phyloP scores from a whole-genome alignment of 1,140 invertebrate genomes.

The Trichonephila clavata region DNA sequence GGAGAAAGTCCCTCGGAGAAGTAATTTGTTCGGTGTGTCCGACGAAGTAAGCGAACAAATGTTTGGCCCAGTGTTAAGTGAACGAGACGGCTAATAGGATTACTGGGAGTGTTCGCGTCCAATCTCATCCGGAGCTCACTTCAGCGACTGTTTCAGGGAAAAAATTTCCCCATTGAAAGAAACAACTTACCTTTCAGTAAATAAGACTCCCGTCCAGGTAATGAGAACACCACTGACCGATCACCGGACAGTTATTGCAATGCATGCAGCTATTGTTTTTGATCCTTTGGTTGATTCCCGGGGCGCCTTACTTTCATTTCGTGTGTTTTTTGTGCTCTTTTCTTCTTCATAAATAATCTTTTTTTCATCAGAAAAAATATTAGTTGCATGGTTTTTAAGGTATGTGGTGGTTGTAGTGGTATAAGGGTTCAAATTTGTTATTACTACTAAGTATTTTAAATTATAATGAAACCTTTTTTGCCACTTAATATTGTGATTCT shows the following conservation, averaged over 20 bases:
- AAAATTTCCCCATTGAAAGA: slow-evolving; percentile 50
- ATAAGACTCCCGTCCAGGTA: slow-evolving; percentile 55
- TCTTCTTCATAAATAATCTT: neutral
- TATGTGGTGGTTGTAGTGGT: no score
- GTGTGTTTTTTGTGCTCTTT: neutral
- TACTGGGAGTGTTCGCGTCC: slow-evolving; percentile 47
- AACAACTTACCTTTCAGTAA: slow-evolving; percentile 69
- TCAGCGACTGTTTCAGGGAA: slow-evolving; percentile 60
- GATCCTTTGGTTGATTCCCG: neutral
- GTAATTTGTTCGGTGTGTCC: slow-evolving; percentile 51
- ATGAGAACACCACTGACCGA: neutral
- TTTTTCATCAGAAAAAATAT: neutral
- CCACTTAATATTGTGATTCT: no score
- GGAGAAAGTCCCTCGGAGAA: neutral
- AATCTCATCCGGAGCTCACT: slow-evolving; percentile 59
- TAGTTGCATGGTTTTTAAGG: no score
- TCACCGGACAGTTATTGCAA: slow-evolving; percentile 3
- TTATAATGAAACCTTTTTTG: no score
- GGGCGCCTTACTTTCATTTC: neutral
- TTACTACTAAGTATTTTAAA: no score
- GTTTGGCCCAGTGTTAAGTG: slow-evolving; percentile 70
- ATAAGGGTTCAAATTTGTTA: no score
- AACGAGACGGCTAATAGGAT: slow-evolving; percentile 69
- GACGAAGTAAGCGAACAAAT: slow-evolving; percentile 52
- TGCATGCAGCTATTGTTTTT: neutral